Evolutionary conservation across 2,888 invertebrate species (phyloP).

Genomic region (Melanargia galathea): DNA sequence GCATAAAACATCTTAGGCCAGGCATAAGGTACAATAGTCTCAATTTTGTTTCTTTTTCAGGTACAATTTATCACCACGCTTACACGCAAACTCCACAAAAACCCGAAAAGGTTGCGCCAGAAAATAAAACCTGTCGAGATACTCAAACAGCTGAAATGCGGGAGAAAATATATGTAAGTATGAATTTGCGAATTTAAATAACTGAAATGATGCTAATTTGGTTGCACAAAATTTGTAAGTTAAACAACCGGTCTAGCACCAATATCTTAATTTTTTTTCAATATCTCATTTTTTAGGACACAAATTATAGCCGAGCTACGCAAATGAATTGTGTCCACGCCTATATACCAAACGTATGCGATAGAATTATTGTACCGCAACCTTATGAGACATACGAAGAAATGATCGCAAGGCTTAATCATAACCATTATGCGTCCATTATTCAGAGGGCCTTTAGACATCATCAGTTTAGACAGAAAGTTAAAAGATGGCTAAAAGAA

Average conservation of each 20-base stretch:
- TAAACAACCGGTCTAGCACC: neutral
- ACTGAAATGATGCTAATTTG: no score
- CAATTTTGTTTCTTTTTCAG: constrained; percentile 52
- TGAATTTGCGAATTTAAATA: no score
- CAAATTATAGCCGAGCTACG: constrained; percentile 80
- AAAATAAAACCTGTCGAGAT: constrained; percentile 81
- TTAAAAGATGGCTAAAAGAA: constrained; percentile 62
- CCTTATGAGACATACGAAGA: constrained; percentile 86
- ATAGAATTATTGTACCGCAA: constrained; percentile 82
- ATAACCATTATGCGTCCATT: constrained; percentile 79
- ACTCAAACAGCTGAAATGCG: constrained; percentile 85
- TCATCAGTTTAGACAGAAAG: constrained; percentile 76
- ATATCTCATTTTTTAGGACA: constrained; percentile 65
- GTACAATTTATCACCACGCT: constrained; percentile 89
- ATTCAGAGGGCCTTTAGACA: constrained; percentile 86
- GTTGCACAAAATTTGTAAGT: no score
- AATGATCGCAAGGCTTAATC: constrained; percentile 80
- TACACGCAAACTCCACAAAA: constrained; percentile 90
- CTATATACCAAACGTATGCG: constrained; percentile 84
- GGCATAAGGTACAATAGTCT: neutral
- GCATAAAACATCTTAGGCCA: neutral
- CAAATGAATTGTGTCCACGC: constrained; percentile 83
- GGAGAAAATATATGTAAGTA: constrained; percentile 72
- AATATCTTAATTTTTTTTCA: neutral
- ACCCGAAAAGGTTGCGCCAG: constrained; percentile 74